phyloP scores from a whole-genome alignment of 2,888 invertebrate species.

The Lasioglossum marginatum region DNA sequence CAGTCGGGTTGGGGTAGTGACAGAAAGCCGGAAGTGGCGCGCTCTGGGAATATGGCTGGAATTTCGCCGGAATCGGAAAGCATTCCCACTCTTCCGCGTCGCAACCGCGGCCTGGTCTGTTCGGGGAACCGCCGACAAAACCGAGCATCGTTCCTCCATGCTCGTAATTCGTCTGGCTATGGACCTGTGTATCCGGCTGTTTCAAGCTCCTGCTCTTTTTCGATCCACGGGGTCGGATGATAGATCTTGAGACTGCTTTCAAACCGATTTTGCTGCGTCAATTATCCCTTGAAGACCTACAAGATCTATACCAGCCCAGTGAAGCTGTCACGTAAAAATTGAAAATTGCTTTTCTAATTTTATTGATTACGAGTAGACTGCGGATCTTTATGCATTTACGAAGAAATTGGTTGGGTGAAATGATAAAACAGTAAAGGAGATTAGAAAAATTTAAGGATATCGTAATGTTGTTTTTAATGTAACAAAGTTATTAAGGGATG shows the following conservation, averaged over 20 bases:
- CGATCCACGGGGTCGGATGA: neutral
- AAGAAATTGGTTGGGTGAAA: too few relatives aligned
- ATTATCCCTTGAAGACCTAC: neutral
- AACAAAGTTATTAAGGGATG: too few relatives aligned
- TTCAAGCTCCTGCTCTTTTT: conserved; percentile 41
- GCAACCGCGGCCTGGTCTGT: conserved; percentile 61
- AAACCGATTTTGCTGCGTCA: neutral
- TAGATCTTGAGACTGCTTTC: neutral
- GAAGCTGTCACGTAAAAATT: neutral
- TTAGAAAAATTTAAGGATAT: too few relatives aligned
- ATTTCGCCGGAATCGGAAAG: conserved; percentile 76
- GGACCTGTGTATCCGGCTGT: conserved; percentile 31
- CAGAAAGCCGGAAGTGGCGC: conserved; percentile 65
- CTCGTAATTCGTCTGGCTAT: conserved; percentile 64
- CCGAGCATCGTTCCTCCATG: conserved; percentile 53
- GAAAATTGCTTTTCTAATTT: too few relatives aligned
- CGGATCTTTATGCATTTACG: too few relatives aligned
- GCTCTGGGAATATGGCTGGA: conserved; percentile 71
- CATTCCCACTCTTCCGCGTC: conserved; percentile 74
- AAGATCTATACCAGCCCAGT: neutral
- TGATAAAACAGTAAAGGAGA: too few relatives aligned
- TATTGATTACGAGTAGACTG: too few relatives aligned
- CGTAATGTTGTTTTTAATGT: too few relatives aligned
- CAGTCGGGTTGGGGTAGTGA: conserved; percentile 13
- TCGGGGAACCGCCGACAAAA: conserved; percentile 67